Evolutionary conservation across 2,113 vertebrate genomes (phyloP).

Genomic region (Coracopsis vasa): DNA sequence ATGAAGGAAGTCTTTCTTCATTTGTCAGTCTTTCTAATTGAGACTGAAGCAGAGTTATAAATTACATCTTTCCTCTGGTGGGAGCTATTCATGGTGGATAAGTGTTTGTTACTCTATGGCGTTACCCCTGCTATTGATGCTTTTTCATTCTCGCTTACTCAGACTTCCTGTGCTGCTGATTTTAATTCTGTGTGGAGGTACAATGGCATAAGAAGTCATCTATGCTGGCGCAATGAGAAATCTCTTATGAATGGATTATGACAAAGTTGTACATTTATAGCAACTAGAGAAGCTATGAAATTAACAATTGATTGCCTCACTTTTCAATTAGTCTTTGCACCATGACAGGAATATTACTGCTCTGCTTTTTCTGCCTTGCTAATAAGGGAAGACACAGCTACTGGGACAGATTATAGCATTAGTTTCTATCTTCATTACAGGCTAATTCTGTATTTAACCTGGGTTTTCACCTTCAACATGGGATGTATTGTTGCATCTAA

Average conservation of each 20-base stretch:
- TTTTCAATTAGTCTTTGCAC: background rate
- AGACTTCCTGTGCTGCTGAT: constrained; percentile 7
- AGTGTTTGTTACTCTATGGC: background rate
- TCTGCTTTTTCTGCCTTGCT: background rate
- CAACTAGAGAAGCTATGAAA: background rate
- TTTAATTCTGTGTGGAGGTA: background rate
- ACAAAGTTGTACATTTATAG: background rate
- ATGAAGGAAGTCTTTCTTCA: background rate
- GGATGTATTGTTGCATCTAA: background rate
- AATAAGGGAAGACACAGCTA: background rate
- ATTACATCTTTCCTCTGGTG: background rate
- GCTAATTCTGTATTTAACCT: background rate
- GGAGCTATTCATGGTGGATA: background rate
- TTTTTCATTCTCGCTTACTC: background rate
- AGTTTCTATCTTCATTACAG: background rate
- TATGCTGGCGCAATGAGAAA: background rate
- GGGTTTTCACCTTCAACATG: background rate
- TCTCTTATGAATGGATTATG: background rate
- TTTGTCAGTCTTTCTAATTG: background rate
- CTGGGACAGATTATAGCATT: background rate
- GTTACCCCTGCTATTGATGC: background rate
- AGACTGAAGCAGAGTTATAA: background rate
- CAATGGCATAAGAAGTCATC: background rate
- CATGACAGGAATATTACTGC: background rate
- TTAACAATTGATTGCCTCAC: background rate